Conservation (phyloP, 1,140 invertebrate species). For the Tenebrio molitor region DNA sequence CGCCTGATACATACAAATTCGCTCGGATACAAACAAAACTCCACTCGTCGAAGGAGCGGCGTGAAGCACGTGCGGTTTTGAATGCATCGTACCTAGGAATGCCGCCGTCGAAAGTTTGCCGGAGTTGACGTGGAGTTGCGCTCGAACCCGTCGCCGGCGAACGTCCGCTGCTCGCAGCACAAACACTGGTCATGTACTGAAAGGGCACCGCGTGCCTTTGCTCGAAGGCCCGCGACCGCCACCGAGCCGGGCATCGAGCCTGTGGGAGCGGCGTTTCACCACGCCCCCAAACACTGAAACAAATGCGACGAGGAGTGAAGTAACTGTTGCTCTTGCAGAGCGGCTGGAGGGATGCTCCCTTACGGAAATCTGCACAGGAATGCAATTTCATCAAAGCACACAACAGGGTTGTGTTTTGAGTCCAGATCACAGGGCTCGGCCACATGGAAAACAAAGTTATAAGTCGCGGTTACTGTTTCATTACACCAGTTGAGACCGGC, state of each 20-base stretch:
- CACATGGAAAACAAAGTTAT: slow-evolving; percentile 67
- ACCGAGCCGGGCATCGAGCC: slow-evolving; percentile 56
- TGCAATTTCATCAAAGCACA: slow-evolving; percentile 66
- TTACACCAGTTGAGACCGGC: slow-evolving; percentile 54
- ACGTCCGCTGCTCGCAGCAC: slow-evolving; percentile 38
- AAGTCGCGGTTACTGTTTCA: slow-evolving; percentile 66
- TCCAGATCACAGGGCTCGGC: slow-evolving; percentile 65
- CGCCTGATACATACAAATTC: slow-evolving; percentile 40
- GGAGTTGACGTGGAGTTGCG: slow-evolving; percentile 2
- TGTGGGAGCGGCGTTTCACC: slow-evolving; percentile 62
- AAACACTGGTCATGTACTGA: slow-evolving; percentile 45
- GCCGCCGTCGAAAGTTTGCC: slow-evolving; percentile 4
- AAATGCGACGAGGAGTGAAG: slow-evolving; percentile 62
- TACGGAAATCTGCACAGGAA: slow-evolving; percentile 67
- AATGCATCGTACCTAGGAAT: slow-evolving; percentile 35
- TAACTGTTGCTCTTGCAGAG: slow-evolving; percentile 65
- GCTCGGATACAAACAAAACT: slow-evolving; percentile 33
- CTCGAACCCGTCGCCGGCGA: slow-evolving; percentile 7
- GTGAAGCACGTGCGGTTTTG: background rate
- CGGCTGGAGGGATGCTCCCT: slow-evolving; percentile 58
- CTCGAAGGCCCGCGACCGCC: slow-evolving; percentile 53
- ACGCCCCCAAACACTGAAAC: slow-evolving; percentile 63
- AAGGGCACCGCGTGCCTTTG: slow-evolving; percentile 44
- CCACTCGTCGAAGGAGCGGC: background rate
- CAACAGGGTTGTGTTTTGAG: slow-evolving; percentile 62